phyloP scores from a whole-genome alignment of 2,113 vertebrate species.

The Pluvialis apricaria region DNA sequence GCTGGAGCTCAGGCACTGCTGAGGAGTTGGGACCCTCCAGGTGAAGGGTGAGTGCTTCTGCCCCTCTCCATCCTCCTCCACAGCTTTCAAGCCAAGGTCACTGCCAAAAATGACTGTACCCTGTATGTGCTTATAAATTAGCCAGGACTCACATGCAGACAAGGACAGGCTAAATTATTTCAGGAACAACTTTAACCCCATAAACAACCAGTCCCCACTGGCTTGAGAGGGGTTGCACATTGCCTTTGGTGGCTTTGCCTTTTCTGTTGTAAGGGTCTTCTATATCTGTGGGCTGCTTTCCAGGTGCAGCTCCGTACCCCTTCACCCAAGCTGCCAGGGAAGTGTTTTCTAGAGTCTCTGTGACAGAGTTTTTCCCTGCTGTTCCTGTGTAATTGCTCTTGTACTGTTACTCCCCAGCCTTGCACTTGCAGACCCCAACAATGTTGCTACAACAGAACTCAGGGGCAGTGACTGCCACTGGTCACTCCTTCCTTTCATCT shows the following conservation, averaged over 20 bases:
- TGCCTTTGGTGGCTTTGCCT: background rate
- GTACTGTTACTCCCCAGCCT: background rate
- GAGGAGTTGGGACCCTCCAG: background rate
- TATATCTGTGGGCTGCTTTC: background rate
- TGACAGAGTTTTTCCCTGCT: background rate
- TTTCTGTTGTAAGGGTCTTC: background rate
- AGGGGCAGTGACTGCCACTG: background rate
- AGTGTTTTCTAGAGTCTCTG: background rate
- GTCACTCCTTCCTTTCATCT: background rate
- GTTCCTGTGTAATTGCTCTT: background rate
- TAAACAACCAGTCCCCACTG: accelerated
- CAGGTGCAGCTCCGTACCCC: background rate
- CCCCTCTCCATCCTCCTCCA: background rate
- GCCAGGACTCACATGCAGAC: background rate
- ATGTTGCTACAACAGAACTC: background rate
- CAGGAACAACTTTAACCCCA: background rate
- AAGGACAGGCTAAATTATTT: background rate
- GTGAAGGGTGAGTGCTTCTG: background rate
- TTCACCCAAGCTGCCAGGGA: background rate
- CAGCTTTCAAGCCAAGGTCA: background rate
- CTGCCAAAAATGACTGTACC: background rate
- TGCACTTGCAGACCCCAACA: background rate
- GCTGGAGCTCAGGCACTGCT: background rate
- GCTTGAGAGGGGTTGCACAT: background rate
- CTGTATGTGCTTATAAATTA: background rate